Evolutionary conservation across 2,888 invertebrate genomes (phyloP).

Genomic region (Apamea sordens): DNA sequence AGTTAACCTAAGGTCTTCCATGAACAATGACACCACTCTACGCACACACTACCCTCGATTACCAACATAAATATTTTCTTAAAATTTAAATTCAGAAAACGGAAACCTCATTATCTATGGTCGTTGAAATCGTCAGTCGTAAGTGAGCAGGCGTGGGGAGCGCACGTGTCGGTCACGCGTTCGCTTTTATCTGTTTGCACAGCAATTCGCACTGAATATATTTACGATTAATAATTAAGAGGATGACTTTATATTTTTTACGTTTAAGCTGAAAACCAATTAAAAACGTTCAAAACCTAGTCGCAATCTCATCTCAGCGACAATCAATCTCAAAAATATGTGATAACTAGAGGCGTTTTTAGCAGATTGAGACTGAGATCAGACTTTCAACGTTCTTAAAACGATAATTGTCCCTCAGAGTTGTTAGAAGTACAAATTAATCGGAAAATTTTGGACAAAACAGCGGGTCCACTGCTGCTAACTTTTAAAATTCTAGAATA

Average conservation of each 20-base stretch:
- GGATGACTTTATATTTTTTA: conserved; percentile 47
- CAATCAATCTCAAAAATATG: not conserved
- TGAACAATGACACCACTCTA: not conserved
- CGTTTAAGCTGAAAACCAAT: not conserved
- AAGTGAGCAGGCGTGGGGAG: conserved; percentile 54
- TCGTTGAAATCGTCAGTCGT: conserved; percentile 68
- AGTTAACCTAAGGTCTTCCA: not conserved
- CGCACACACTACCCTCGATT: not conserved
- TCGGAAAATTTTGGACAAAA: not conserved
- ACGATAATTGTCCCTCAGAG: no score
- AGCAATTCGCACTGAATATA: conserved; percentile 75
- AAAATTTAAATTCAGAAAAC: conserved; percentile 50
- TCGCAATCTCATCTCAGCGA: not conserved
- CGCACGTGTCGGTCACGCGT: conserved; percentile 77
- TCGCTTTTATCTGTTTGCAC: conserved; percentile 76
- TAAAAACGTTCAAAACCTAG: not conserved
- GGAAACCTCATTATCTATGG: conserved; percentile 61
- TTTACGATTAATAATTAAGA: conserved; percentile 55
- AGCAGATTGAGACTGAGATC: no score
- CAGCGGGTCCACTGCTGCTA: not conserved
- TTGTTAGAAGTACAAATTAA: not conserved
- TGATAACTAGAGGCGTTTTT: not conserved
- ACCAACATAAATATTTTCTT: conserved; percentile 37
- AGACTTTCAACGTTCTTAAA: no score
- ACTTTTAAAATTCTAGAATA: not conserved